Conservation (phyloP, 2,113 vertebrate species). For the Cairina moschata region DNA sequence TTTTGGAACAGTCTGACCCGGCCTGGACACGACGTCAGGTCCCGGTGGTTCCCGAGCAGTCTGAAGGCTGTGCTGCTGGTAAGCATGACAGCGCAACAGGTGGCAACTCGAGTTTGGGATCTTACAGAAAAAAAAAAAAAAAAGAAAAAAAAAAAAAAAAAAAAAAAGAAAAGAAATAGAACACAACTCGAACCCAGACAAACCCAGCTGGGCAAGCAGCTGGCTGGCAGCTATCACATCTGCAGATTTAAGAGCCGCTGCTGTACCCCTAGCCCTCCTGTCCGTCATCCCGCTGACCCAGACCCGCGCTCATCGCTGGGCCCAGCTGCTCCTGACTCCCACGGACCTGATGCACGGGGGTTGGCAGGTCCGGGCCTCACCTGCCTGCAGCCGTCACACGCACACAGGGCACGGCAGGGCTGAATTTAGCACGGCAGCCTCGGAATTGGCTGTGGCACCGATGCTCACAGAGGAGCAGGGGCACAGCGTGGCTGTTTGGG, state of each 20-base stretch:
- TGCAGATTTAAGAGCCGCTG: background rate
- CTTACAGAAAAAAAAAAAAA: background rate
- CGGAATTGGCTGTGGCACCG: background rate
- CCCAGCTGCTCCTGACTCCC: background rate
- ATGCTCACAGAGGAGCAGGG: no score
- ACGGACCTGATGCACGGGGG: background rate
- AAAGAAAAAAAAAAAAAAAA: background rate
- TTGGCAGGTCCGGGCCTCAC: rapidly evolving
- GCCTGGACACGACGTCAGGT: background rate
- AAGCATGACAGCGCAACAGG: background rate
- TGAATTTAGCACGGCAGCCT: background rate
- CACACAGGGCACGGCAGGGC: background rate
- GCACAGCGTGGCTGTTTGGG: background rate
- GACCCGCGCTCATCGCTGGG: background rate
- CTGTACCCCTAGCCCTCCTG: background rate
- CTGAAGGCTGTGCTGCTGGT: rapidly evolving
- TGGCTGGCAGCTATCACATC: background rate
- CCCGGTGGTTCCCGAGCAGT: rapidly evolving
- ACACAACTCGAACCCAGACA: background rate
- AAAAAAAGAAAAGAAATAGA: background rate
- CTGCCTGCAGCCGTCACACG: rapidly evolving
- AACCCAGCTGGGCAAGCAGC: background rate
- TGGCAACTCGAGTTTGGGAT: background rate
- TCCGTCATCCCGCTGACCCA: background rate
- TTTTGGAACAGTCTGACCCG: background rate